phyloP scores from a whole-genome alignment of 35 echinoderm and acorn worm genomes.

The Eucidaris tribuloides region DNA sequence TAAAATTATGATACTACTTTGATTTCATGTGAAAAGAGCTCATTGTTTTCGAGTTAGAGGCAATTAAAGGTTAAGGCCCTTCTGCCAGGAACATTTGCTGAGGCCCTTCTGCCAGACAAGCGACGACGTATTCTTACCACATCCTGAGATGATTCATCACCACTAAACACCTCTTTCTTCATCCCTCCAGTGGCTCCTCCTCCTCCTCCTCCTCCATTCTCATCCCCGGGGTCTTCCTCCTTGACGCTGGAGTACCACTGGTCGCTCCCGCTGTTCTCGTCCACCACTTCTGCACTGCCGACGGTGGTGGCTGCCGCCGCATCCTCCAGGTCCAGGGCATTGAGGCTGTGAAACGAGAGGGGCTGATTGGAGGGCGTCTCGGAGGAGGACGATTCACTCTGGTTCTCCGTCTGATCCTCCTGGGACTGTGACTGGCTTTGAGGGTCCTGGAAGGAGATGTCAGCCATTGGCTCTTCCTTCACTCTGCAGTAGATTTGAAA shows the following conservation, averaged over 20 bases:
- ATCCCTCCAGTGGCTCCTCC: neutral
- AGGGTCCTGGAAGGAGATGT: neutral
- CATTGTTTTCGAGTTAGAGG: neutral
- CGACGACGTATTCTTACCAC: neutral
- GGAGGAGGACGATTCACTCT: constrained; percentile 3
- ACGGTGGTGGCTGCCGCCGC: neutral
- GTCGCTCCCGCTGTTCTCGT: neutral
- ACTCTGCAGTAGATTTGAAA: too few relatives aligned
- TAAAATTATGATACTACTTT: neutral
- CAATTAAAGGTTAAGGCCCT: neutral
- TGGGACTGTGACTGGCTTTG: constrained; percentile 16
- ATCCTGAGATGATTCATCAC: neutral
- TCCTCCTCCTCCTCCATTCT: neutral
- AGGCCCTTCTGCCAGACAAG: neutral
- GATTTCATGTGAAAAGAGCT: neutral
- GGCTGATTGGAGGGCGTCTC: constrained; percentile 12
- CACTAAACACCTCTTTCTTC: constrained; percentile 11
- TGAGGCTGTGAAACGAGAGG: constrained; percentile 16
- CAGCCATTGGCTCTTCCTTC: neutral
- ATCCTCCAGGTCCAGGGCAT: neutral
- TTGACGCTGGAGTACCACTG: neutral
- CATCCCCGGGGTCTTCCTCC: constrained; percentile 5
- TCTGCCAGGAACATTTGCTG: neutral
- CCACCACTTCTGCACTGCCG: neutral
- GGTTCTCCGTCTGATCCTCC: neutral